Evolutionary conservation across 2,888 invertebrate species (phyloP).

Genomic region (Trichogramma evanescens): DNA sequence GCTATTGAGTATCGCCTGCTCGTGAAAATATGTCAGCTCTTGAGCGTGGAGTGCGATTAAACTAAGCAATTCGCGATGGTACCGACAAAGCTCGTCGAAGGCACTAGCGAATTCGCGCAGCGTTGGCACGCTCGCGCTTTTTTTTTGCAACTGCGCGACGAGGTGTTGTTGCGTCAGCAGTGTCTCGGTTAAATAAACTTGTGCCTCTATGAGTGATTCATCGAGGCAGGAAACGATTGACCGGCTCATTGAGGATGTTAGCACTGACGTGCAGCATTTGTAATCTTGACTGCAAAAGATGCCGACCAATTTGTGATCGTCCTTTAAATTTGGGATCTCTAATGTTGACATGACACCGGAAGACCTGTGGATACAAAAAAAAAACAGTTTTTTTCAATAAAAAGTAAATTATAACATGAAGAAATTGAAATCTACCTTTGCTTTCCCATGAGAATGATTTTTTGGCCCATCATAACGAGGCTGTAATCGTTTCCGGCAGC

Average conservation of each 20-base stretch:
- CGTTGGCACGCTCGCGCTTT: constrained; percentile 39
- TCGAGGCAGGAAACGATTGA: constrained; percentile 33
- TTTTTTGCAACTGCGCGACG: constrained; percentile 61
- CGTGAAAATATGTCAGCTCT: constrained; percentile 46
- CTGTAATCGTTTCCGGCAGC: constrained; percentile 62
- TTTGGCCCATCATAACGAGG: constrained; percentile 61
- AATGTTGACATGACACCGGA: constrained; percentile 21
- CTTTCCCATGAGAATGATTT: constrained; percentile 65
- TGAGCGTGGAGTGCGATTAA: constrained; percentile 62
- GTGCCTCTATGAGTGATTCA: constrained; percentile 55
- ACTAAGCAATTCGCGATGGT: constrained; percentile 63
- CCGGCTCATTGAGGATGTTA: constrained; percentile 26
- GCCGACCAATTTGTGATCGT: constrained; percentile 8
- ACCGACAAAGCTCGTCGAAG: constrained; percentile 60
- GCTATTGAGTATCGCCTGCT: too few species aligned
- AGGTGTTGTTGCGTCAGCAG: constrained; percentile 57
- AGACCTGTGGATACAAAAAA: constrained; percentile 4
- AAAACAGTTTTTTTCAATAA: not conserved
- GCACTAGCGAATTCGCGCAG: constrained; percentile 39
- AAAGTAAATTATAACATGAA: not conserved
- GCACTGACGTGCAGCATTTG: constrained; percentile 34
- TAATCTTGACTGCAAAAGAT: constrained; percentile 39
- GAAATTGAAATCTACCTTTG: constrained; percentile 34
- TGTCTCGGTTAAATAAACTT: constrained; percentile 66
- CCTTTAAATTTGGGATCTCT: constrained; percentile 24